Evolutionary conservation across 2,888 invertebrate species (phyloP), one percentile per base, ranked within the genome.

Genomic region (Chaitophorus viminalis): DNA sequence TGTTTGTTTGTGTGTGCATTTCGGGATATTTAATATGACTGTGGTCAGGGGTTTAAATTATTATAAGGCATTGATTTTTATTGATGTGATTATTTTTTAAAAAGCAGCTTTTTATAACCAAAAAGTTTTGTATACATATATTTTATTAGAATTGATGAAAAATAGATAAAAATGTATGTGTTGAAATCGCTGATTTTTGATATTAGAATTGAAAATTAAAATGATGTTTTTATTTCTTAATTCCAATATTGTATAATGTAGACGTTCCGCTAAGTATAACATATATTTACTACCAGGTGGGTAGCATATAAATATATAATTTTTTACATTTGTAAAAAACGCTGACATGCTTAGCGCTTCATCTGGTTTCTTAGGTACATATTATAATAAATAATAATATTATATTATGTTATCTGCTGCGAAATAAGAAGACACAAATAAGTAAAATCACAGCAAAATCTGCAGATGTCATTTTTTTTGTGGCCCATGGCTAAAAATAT

Each of bases 51-150:
- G 6, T 54, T 31, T 46, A 75, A 25, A n/a, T n/a, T 29, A 52
- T 52, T 31, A 78, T 46, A 54, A 54, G 31, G 4, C 52, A 77
- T 54, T 54, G 17, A 54, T 54, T 78, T 77, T 31, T 78, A 78
- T 78, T 77, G 29, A 77, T 77, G 78, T 54, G 78, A 72, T 72
- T 82, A 82, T 82, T 82, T 81, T 81, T 81, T 65, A 33, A 52
- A 82, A n/a, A 54, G 17, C 72, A 52, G 74, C 72, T 74, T 74
- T 82, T 82, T 82, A 54, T 74, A 82, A 54, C 72, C 52, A 14
- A 33, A 54, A 60, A 54, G 82, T 82, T 74, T 82, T 82, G 70
- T 82, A 46, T 54, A 74, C 70, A 72, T 36, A 52, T 25, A 52
- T 82, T 82, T 25, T 60, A 54, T 36, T 72, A 72, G 72, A 74